These are phyloP conservation scores for Nycticryphes semicollaris DNA, from an alignment of 2,113 vertebrate species.

Conservation along the genomic window DNA sequence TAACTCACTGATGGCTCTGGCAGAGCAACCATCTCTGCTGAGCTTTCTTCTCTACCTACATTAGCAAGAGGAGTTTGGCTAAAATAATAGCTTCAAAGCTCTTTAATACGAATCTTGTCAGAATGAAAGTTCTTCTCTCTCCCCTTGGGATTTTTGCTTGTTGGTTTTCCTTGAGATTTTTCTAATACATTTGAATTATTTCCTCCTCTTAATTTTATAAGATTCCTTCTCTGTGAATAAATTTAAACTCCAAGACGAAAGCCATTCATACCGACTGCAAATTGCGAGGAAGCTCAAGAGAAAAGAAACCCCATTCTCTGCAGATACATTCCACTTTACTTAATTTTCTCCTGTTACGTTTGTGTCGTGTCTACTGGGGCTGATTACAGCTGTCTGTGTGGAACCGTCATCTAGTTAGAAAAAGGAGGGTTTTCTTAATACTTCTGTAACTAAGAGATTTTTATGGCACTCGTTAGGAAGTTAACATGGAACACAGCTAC, in stretches of 20 bases:
- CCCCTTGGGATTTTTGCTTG: not conserved
- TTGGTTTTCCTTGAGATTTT: not conserved
- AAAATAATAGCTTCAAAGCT: slow-evolving; percentile 1
- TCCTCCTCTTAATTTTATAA: not conserved
- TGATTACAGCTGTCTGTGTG: not conserved
- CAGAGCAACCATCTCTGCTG: not conserved
- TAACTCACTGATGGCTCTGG: not conserved
- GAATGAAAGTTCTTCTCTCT: not conserved
- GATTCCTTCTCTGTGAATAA: not conserved
- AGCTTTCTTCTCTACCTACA: not conserved
- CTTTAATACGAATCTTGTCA: not conserved
- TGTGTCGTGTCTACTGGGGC: not conserved
- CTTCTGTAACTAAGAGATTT: not conserved
- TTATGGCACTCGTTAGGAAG: not conserved
- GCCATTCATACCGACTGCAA: not conserved
- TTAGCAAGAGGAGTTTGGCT: not conserved
- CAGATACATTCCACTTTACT: not conserved
- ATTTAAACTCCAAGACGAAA: not conserved
- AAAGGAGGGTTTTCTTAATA: not conserved
- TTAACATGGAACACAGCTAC: not conserved
- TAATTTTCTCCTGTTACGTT: not conserved
- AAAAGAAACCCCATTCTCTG: not conserved
- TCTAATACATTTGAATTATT: not conserved
- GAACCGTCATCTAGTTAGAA: not conserved
- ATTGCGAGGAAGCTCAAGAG: not conserved